Evolutionary conservation across 2,113 vertebrate genomes (phyloP).

Genomic region (Smithornis capensis): DNA sequence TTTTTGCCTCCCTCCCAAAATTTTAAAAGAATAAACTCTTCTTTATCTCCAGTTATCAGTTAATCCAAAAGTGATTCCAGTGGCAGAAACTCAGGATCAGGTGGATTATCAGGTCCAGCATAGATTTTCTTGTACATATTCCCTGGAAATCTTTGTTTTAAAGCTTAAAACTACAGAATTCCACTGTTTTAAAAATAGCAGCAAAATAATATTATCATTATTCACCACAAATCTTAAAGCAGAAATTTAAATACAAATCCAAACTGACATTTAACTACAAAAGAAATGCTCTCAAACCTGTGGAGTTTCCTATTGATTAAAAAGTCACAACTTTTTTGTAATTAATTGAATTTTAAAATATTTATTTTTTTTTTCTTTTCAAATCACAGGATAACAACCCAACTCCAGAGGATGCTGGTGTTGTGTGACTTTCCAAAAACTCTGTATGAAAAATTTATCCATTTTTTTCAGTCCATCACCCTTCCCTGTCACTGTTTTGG

Average conservation of each 20-base stretch:
- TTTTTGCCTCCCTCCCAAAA: neutral
- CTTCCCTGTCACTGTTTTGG: constrained; percentile 68
- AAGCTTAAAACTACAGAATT: neutral
- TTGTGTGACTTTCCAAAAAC: constrained; percentile 64
- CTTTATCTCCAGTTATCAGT: neutral
- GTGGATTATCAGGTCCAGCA: neutral
- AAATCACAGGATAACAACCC: constrained; percentile 68
- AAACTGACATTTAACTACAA: neutral
- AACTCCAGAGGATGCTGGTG: constrained; percentile 79
- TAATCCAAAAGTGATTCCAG: neutral
- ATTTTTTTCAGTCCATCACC: constrained; percentile 67
- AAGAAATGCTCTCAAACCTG: rapidly evolving
- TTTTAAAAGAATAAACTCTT: neutral
- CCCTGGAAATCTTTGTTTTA: neutral
- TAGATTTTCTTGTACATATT: neutral
- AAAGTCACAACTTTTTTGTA: neutral
- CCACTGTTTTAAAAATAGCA: neutral
- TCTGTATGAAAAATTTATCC: constrained; percentile 73
- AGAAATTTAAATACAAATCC: neutral
- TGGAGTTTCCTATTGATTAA: neutral
- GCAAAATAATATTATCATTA: rapidly evolving
- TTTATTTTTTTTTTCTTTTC: neutral
- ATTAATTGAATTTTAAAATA: neutral
- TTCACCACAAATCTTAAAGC: neutral
- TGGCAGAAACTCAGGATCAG: neutral